Evolutionary conservation across 1,140 invertebrate species (phyloP).

Genomic region (Habropoda laboriosa): DNA sequence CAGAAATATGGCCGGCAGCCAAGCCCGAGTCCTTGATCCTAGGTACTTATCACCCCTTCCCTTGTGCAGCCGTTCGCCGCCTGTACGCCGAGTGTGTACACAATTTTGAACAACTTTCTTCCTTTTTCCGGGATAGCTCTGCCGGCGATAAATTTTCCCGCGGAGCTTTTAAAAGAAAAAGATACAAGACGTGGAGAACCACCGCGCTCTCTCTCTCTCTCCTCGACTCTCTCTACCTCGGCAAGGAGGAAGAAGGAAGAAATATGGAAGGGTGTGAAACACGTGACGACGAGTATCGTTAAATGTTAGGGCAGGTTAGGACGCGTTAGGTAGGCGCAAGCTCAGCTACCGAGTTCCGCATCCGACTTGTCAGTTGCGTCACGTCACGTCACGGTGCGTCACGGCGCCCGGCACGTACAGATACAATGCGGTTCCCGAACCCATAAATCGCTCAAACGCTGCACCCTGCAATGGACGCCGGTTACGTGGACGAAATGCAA

Average conservation of each 20-base stretch:
- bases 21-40: constrained; percentile 69
- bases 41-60: constrained; percentile 65
- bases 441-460: constrained; percentile 77
- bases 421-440: constrained; percentile 70
- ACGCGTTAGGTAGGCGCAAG: constrained; percentile 41
- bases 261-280: constrained; percentile 9
- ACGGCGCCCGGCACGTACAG: constrained; percentile 56
- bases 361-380: constrained; percentile 70
- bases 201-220: not conserved
- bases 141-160: constrained; percentile 73
- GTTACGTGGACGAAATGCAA: constrained; percentile 52
- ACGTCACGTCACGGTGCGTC: constrained; percentile 69
- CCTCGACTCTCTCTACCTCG: not conserved
- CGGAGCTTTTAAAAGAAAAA: constrained; percentile 53
- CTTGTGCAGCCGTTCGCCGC: constrained; percentile 55
- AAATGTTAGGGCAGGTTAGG: constrained; percentile 28
- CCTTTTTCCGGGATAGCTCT: constrained; percentile 70
- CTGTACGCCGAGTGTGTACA: constrained; percentile 68
- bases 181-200: not conserved
- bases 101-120: constrained; percentile 73
- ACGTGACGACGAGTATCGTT: constrained; percentile 24
- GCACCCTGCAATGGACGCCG: constrained; percentile 57
- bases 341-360: constrained; percentile 60
- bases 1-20: constrained; percentile 69
- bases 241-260: not conserved